A percentile compares a stretch with the other conserved stretches of the same genome.
phyloP scores from a whole-genome alignment of 2,888 invertebrate genomes.

The Cosmia trapezina region DNA sequence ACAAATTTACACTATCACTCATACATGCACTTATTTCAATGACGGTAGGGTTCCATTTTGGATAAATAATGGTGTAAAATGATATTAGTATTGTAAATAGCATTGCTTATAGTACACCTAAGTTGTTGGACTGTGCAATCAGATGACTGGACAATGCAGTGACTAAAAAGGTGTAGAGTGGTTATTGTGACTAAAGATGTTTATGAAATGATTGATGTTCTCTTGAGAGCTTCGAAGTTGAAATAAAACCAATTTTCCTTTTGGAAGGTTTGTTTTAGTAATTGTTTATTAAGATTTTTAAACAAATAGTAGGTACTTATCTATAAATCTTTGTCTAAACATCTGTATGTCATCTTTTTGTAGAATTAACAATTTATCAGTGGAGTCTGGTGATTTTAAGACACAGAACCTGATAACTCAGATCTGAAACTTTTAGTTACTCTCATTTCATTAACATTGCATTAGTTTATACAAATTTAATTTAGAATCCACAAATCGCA shows the following conservation, averaged over 20 bases:
- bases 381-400: not conserved
- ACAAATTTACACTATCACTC: conserved; percentile 23
- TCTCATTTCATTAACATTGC: too few relatives aligned
- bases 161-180: conserved; percentile 64
- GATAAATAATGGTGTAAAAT: conserved; percentile 42
- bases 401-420: not conserved
- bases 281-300: not conserved
- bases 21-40: conserved; percentile 25
- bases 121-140: conserved; percentile 80
- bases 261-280: not conserved
- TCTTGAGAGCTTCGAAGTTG: not conserved
- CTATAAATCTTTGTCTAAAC: not conserved
- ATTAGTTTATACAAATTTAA: too few relatives aligned
- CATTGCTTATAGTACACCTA: conserved; percentile 65
- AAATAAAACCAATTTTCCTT: not conserved
- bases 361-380: not conserved
- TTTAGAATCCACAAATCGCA: too few relatives aligned
- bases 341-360: not conserved
- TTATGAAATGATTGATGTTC: not conserved
- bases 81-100: conserved; percentile 66
- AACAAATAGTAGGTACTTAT: not conserved
- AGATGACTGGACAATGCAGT: conserved; percentile 81
- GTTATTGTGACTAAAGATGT: conserved; percentile 10
- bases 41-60: conserved; percentile 58
- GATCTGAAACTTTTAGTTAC: not conserved